Percentiles rank a stretch among this genome's conserved stretches.
Evolutionary conservation across 1,140 invertebrate genomes (phyloP).

Genomic region (Cydia pomonella): DNA sequence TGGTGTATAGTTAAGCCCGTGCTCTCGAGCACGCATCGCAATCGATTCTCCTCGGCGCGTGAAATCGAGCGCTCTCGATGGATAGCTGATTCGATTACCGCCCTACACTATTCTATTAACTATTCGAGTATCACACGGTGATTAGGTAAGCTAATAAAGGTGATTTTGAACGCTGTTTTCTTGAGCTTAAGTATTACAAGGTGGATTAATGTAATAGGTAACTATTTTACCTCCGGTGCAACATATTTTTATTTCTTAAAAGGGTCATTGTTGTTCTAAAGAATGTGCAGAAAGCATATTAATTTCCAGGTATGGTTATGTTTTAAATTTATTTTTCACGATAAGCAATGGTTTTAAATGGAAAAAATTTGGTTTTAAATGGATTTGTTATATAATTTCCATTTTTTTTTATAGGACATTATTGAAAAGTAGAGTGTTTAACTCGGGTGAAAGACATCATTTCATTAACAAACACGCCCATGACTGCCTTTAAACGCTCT

Average conservation of each 20-base stretch:
- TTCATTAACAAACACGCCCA: neutral
- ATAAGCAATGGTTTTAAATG: too few species aligned
- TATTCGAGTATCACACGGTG: slow-evolving; percentile 48
- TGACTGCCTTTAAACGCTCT: neutral
- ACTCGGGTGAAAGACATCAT: too few species aligned
- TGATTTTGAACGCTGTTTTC: slow-evolving; percentile 26
- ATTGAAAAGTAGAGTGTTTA: too few species aligned
- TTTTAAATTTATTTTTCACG: too few species aligned
- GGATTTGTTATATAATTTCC: too few species aligned
- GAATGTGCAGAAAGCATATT: too few species aligned
- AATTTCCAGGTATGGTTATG: too few species aligned
- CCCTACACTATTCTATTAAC: slow-evolving; percentile 36
- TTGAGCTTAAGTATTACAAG: neutral
- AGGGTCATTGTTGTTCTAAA: too few species aligned
- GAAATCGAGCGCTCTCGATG: slow-evolving; percentile 69
- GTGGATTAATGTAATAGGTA: neutral
- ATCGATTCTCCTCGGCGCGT: slow-evolving; percentile 75
- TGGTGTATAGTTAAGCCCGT: slow-evolving; percentile 31
- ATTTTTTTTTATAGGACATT: too few species aligned
- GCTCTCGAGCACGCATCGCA: slow-evolving; percentile 57
- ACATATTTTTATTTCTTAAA: too few species aligned
- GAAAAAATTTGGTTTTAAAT: too few species aligned
- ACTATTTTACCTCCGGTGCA: neutral
- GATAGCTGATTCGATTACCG: slow-evolving; percentile 58
- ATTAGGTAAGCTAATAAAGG: slow-evolving; percentile 53